phyloP scores from a whole-genome alignment of 2,888 invertebrate genomes.

The Parnassius apollo region DNA sequence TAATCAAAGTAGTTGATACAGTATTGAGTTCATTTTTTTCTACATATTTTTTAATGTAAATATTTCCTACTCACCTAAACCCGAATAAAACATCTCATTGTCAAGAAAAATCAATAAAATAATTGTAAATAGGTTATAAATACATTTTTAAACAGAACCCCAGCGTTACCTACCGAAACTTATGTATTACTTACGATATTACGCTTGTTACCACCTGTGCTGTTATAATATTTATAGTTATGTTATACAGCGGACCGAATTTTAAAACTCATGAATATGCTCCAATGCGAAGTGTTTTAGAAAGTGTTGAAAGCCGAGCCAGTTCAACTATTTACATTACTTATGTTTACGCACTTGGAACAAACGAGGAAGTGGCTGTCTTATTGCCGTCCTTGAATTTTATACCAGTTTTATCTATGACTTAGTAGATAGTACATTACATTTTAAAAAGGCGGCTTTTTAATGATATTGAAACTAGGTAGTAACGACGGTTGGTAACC shows the following conservation, averaged over 20 bases:
- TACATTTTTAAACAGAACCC: not conserved
- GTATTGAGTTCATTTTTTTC: too few species aligned
- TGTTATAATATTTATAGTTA: conserved; percentile 5
- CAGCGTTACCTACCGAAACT: not conserved
- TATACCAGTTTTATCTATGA: conserved; percentile 10
- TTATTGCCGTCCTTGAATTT: conserved; percentile 13
- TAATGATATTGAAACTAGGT: too few species aligned
- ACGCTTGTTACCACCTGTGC: conserved; percentile 10
- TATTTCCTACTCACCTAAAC: too few species aligned
- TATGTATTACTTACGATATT: not conserved
- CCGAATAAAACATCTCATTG: too few species aligned
- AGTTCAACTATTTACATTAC: conserved; percentile 18
- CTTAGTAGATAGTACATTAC: not conserved
- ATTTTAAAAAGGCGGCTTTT: too few species aligned
- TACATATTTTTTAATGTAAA: too few species aligned
- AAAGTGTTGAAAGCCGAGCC: conserved; percentile 23
- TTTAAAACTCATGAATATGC: conserved; percentile 20
- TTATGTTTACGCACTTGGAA: conserved; percentile 24
- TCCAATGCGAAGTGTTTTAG: conserved; percentile 16
- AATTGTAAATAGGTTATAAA: too few species aligned
- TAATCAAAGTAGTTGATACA: too few species aligned
- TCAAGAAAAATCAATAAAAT: too few species aligned
- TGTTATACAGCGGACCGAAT: conserved; percentile 13
- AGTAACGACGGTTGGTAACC: too few species aligned
- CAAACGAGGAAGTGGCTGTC: conserved; percentile 14